A percentile compares a stretch with the other conserved stretches of the same genome.
phyloP scores from a whole-genome alignment of 2,888 invertebrate genomes.

The Ophraella communa region DNA sequence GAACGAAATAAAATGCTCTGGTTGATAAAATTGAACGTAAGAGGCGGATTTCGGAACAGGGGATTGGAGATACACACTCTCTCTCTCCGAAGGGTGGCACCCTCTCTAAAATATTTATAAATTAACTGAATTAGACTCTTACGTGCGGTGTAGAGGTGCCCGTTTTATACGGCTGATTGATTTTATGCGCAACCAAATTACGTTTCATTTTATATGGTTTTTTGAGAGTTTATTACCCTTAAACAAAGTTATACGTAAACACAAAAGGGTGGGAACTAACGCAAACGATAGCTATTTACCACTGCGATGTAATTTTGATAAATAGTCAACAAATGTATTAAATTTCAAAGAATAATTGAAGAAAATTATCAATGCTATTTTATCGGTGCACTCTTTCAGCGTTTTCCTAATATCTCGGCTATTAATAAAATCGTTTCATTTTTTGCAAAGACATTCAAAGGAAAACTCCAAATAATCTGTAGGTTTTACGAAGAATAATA shows the following conservation, averaged over 20 bases:
- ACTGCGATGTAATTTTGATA: not conserved
- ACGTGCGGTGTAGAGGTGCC: constrained; percentile 30
- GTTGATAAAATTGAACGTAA: constrained; percentile 57
- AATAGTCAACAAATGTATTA: not conserved
- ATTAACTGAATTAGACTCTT: constrained; percentile 53
- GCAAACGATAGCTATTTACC: not conserved
- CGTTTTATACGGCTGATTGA: constrained; percentile 24
- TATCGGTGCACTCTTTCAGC: too few species aligned
- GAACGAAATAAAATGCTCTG: constrained; percentile 54
- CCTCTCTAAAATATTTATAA: constrained; percentile 55
- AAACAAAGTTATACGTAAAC: not conserved
- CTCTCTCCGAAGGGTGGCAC: constrained; percentile 34
- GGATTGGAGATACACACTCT: constrained; percentile 34
- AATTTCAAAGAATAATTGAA: not conserved
- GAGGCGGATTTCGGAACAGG: constrained; percentile 49
- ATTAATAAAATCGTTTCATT: too few species aligned
- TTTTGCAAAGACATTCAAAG: too few species aligned
- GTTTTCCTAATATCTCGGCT: too few species aligned
- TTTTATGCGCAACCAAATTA: constrained; percentile 22
- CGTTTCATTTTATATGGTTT: constrained; percentile 12
- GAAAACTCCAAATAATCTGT: too few species aligned
- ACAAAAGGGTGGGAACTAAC: not conserved
- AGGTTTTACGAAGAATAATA: too few species aligned
- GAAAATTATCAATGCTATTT: too few species aligned
- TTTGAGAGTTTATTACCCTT: constrained; percentile 6